Base-by-base conservation (phyloP, 2,888 invertebrate genomes). In the Drosophila demipolita region DNA sequence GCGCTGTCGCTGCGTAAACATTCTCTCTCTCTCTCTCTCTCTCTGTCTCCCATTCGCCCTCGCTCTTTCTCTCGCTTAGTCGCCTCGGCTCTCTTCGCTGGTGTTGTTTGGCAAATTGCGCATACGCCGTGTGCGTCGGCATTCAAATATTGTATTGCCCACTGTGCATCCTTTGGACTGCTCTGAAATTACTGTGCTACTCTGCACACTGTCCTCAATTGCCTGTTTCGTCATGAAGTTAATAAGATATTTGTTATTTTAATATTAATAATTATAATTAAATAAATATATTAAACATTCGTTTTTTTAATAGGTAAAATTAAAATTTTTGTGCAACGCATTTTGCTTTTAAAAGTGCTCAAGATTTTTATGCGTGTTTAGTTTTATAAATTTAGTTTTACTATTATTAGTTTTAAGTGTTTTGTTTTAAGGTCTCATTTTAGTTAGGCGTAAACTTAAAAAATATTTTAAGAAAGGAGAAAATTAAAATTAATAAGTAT, bases 51-150 rank as follows among this genome's bases (percentile, higher is more conserved):
- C 50, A 50, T 50, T 33, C 26, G 36, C 7, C n/a, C 23, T 7
- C 29, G 8, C 54, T 54, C 57, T 50, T 20, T 12, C 40, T 35
- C 58, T 45, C 17, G 17, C 49, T 32, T 33, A 15, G 4, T n/a
- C 52, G n/a, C 58, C 49, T 59, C 48, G 26, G 20, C 59, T 61
- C 57, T 48, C 33, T 54, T 53, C 59, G 20, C 33, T 49, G 23
- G 9, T 35, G 64, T 50, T 54, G 57, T 20, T 49, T 50, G 15
- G 38, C 20, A 70, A 72, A 82, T 87, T 82, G 89, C 86, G 89
- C 89, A 86, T 84, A 86, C 87, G 86, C 87, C 82, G 74, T 74
- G 85, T 87, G 89, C 79, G 81, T 75, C 50, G 66, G 23, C 48
- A 68, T 53, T 58, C 12, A 49, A 66, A 38, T 23, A 38, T 9